These are phyloP conservation scores for Ylistrum balloti DNA, from an alignment of 1,140 invertebrate genomes.

Conservation along the genomic window DNA sequence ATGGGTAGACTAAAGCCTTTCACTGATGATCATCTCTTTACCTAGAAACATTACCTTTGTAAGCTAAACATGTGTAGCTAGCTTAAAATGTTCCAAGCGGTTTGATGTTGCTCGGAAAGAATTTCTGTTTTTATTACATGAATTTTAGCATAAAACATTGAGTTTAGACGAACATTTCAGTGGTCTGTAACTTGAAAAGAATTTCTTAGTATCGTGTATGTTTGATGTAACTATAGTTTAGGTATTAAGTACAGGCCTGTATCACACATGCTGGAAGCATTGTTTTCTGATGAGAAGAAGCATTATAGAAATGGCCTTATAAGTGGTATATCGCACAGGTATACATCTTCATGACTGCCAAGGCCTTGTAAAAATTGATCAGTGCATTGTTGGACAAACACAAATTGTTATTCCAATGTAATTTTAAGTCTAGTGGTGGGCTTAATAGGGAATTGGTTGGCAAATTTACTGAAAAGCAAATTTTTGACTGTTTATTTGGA, in stretches of 20 bases:
- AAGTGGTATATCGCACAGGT: background rate
- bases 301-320: background rate
- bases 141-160: background rate
- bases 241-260: background rate
- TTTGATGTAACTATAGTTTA: background rate
- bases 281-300: background rate
- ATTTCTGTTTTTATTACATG: background rate
- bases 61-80: conserved; percentile 1
- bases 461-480: no score
- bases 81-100: background rate
- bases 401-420: no score
- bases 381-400: no score
- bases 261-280: background rate
- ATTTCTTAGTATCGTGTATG: background rate
- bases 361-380: no score
- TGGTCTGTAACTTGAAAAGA: background rate
- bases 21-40: background rate
- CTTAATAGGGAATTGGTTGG: no score
- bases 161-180: background rate
- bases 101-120: background rate
- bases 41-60: background rate
- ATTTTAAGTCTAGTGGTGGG: no score
- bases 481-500: no score
- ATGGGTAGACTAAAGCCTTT: background rate
- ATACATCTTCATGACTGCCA: background rate